Evolutionary conservation across 1,140 invertebrate genomes (phyloP).

Genomic region (Drosophila malerkotliana): DNA sequence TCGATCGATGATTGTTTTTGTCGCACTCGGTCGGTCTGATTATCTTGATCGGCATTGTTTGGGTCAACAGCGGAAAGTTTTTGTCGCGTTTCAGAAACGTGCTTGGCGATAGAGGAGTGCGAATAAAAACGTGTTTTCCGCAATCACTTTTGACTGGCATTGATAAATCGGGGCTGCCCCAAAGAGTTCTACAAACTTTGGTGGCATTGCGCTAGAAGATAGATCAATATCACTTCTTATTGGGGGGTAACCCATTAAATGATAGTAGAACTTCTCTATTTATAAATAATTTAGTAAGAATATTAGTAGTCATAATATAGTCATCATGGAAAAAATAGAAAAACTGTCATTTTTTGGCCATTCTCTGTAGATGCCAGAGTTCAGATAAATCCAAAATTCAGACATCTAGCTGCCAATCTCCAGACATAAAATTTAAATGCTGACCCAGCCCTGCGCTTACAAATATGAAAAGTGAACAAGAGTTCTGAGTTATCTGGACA

Average conservation of each 20-base stretch:
- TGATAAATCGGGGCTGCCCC: constrained; percentile 50
- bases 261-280: background rate
- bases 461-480: constrained; percentile 29
- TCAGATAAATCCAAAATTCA: constrained; percentile 14
- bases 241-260: background rate
- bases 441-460: constrained; percentile 7
- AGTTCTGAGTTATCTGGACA: constrained; percentile 29
- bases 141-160: constrained; percentile 46
- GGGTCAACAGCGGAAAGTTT: constrained; percentile 73
- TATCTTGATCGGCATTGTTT: constrained; percentile 57
- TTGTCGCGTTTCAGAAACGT: constrained; percentile 70
- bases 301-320: no score
- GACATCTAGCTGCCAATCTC: constrained; percentile 26
- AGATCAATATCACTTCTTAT: constrained; percentile 1
- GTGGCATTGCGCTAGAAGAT: constrained; percentile 1
- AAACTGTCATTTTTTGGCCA: constrained; percentile 1
- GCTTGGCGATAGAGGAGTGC: constrained; percentile 47
- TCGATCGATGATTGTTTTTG: constrained; percentile 26
- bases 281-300: background rate
- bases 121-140: constrained; percentile 59
- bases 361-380: constrained; percentile 10
- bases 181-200: constrained; percentile 11
- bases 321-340: background rate
- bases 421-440: constrained; percentile 1
- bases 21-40: constrained; percentile 11